phyloP scores from a whole-genome alignment of 2,113 vertebrate species.

The Seriola rivoliana region DNA sequence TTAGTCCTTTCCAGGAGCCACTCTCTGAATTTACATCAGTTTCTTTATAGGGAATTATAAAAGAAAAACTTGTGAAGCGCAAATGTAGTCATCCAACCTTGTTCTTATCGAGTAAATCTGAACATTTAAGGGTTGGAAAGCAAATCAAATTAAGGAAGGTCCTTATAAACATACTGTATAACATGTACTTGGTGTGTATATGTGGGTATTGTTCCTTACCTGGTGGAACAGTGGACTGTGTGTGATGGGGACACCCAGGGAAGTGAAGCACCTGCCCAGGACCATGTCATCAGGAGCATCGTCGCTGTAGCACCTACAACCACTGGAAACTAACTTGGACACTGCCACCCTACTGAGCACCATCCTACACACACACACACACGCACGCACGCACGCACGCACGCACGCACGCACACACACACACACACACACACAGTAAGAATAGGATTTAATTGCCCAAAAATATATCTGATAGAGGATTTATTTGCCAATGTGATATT shows the following conservation, averaged over 20 bases:
- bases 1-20: not conserved
- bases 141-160: no score
- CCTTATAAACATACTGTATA: not conserved
- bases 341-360: conserved; percentile 90
- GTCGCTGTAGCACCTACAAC: conserved; percentile 90
- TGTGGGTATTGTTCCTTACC: conserved; percentile 46
- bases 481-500: not conserved
- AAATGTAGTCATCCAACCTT: not conserved
- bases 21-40: no score
- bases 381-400: not conserved
- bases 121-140: not conserved
- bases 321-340: conserved; percentile 86
- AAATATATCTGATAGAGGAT: not conserved
- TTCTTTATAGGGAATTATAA: no score
- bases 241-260: conserved; percentile 88
- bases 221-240: conserved; percentile 95
- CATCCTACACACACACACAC: conserved; percentile 84
- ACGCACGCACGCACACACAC: no score
- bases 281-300: conserved; percentile 96
- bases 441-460: not conserved
- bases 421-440: no score
- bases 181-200: not conserved
- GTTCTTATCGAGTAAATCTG: not conserved
- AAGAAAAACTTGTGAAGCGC: not conserved
- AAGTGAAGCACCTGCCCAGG: conserved; percentile 91